phyloP scores from a whole-genome alignment of 1,140 invertebrate genomes.

The Drosophila bipectinata region DNA sequence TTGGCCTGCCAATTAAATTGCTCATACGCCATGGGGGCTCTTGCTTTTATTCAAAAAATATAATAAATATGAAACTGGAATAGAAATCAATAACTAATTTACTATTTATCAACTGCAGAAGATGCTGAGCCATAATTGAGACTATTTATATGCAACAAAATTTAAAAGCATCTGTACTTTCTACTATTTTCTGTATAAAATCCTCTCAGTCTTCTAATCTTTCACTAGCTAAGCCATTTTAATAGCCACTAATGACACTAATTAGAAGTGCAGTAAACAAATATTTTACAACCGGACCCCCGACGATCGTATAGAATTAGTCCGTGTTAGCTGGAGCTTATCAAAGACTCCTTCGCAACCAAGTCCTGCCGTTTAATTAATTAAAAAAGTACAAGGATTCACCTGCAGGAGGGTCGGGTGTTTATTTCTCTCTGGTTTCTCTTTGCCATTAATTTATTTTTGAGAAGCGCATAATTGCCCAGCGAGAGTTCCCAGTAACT shows the following conservation, averaged over 20 bases:
- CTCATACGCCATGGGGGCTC: slow-evolving; percentile 37
- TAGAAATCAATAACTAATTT: slow-evolving; percentile 4
- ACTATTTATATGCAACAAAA: not conserved
- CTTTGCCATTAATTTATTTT: slow-evolving; percentile 60
- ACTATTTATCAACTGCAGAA: not conserved
- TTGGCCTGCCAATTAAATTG: slow-evolving; percentile 22
- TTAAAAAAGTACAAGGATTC: slow-evolving; percentile 34
- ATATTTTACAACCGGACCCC: slow-evolving; percentile 21
- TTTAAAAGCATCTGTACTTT: not conserved
- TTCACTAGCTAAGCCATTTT: not conserved
- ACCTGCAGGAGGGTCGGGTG: slow-evolving; percentile 28
- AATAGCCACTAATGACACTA: slow-evolving; percentile 30
- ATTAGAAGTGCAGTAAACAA: slow-evolving; percentile 41
- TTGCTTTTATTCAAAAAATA: slow-evolving; percentile 14
- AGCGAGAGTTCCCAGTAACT: slow-evolving; percentile 3
- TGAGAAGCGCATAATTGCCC: slow-evolving; percentile 71
- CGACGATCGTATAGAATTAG: slow-evolving; percentile 21
- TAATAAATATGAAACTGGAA: not conserved
- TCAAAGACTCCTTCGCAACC: slow-evolving; percentile 16
- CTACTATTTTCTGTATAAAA: not conserved
- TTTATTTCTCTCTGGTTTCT: slow-evolving; percentile 9
- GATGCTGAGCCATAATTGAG: not conserved
- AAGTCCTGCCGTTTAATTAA: slow-evolving; percentile 45
- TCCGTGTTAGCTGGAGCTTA: slow-evolving; percentile 9
- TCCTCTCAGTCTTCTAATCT: not conserved